These are phyloP conservation scores for Andrena minutula DNA, from an alignment of 2,888 invertebrate species.

Conservation along the genomic window DNA sequence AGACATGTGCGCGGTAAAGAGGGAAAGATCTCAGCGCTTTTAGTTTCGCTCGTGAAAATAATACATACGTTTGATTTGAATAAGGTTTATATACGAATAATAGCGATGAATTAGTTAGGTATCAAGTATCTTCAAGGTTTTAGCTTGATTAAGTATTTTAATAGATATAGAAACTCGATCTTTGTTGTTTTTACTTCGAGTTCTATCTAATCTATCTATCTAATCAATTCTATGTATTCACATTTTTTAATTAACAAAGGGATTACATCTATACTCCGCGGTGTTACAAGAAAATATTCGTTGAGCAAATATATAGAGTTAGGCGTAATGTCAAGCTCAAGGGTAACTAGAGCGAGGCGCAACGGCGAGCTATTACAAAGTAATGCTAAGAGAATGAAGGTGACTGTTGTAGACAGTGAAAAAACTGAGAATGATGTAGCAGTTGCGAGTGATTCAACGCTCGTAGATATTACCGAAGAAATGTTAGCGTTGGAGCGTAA, in stretches of 20 bases:
- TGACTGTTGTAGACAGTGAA: neutral
- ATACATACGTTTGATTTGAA: neutral
- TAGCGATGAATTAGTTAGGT: neutral
- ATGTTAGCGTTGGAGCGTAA: conserved; percentile 75
- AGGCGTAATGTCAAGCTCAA: conserved; percentile 28
- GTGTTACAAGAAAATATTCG: neutral
- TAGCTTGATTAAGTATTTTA: neutral
- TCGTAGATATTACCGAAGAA: conserved; percentile 68
- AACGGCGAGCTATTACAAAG: conserved; percentile 9
- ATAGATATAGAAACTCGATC: neutral
- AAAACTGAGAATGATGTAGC: conserved; percentile 3
- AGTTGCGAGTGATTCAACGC: neutral
- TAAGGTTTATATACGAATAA: neutral
- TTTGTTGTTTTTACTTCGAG: too few species aligned
- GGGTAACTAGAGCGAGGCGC: conserved; percentile 13
- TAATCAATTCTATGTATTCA: neutral
- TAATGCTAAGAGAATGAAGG: conserved; percentile 36
- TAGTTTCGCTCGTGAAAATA: too few species aligned
- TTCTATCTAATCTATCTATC: too few species aligned
- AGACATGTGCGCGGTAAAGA: neutral
- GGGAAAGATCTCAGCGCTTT: too few species aligned
- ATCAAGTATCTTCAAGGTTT: neutral
- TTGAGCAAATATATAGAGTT: neutral
- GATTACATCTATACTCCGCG: neutral
- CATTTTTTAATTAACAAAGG: neutral